Evolutionary conservation across 2,888 invertebrate genomes (phyloP).

Genomic region (Parnassius apollo): DNA sequence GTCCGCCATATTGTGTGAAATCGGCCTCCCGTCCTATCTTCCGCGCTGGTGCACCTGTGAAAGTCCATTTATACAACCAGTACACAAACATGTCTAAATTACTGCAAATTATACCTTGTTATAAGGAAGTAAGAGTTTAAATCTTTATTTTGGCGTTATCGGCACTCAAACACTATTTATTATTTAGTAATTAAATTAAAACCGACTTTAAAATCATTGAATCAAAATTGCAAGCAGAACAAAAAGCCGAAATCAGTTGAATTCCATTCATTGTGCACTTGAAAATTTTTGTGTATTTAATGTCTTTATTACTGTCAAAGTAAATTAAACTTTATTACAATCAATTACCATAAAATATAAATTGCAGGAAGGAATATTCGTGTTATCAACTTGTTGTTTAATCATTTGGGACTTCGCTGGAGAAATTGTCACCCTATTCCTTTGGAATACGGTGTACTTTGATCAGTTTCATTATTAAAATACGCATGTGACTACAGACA

Average conservation of each 20-base stretch:
- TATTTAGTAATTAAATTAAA: slow-evolving; percentile 13
- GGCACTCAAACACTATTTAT: slow-evolving; percentile 4
- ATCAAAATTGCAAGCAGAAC: slow-evolving; percentile 33
- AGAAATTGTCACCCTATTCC: slow-evolving; percentile 37
- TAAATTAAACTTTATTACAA: slow-evolving; percentile 39
- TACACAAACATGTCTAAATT: slow-evolving; percentile 13
- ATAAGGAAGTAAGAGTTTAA: slow-evolving; percentile 24
- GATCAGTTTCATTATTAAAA: slow-evolving; percentile 25
- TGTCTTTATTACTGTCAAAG: slow-evolving; percentile 26
- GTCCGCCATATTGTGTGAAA: slow-evolving; percentile 75
- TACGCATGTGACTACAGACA: slow-evolving; percentile 55
- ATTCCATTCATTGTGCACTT: slow-evolving; percentile 63
- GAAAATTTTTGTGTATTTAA: slow-evolving; percentile 56
- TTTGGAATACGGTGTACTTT: slow-evolving; percentile 32
- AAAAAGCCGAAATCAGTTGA: slow-evolving; percentile 52
- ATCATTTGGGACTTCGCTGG: slow-evolving; percentile 25
- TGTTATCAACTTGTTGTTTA: slow-evolving; percentile 21
- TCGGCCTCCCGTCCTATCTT: slow-evolving; percentile 72
- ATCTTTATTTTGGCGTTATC: slow-evolving; percentile 21
- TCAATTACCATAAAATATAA: slow-evolving; percentile 22
- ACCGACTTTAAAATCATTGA: slow-evolving; percentile 13
- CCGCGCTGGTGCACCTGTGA: slow-evolving; percentile 70
- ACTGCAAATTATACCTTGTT: slow-evolving; percentile 32
- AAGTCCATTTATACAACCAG: slow-evolving; percentile 46
- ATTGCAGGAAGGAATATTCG: slow-evolving; percentile 13